Conservation (phyloP, 2,113 vertebrate genomes). For the Aptenodytes patagonicus region DNA sequence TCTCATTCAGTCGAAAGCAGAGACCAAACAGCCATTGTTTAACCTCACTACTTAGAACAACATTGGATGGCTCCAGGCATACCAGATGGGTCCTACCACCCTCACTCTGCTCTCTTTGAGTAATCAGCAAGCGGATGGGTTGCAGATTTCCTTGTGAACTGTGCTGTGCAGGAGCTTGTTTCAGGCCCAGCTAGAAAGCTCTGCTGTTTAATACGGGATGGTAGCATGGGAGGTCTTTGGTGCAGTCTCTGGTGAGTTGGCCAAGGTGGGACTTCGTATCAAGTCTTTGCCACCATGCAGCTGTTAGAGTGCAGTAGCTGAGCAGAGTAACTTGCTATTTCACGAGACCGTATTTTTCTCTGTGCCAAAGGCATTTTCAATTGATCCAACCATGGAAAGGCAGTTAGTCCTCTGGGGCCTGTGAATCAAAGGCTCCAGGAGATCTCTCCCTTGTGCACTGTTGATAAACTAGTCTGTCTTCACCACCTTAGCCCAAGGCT, state of each 20-base stretch:
- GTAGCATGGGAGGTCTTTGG: neutral
- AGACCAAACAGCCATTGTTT: neutral
- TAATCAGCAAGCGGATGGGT: neutral
- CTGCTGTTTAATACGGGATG: neutral
- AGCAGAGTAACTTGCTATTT: neutral
- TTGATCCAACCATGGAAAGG: neutral
- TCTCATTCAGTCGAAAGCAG: neutral
- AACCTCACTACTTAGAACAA: neutral
- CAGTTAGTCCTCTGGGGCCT: neutral
- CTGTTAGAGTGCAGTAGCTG: neutral
- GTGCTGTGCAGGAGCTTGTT: neutral
- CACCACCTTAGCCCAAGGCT: neutral
- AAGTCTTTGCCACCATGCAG: neutral
- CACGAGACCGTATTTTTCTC: neutral
- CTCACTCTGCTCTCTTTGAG: neutral
- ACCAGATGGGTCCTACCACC: conserved; percentile 7
- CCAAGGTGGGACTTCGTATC: neutral
- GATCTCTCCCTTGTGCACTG: neutral
- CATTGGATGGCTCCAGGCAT: neutral
- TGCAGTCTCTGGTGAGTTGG: neutral
- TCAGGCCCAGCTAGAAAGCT: neutral
- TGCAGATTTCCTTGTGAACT: neutral
- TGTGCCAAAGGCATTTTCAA: neutral
- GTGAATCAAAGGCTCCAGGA: neutral
- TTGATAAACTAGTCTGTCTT: neutral